Conservation (phyloP, 92 coral and sea anemone genomes). For the Desmophyllum pertusum region DNA sequence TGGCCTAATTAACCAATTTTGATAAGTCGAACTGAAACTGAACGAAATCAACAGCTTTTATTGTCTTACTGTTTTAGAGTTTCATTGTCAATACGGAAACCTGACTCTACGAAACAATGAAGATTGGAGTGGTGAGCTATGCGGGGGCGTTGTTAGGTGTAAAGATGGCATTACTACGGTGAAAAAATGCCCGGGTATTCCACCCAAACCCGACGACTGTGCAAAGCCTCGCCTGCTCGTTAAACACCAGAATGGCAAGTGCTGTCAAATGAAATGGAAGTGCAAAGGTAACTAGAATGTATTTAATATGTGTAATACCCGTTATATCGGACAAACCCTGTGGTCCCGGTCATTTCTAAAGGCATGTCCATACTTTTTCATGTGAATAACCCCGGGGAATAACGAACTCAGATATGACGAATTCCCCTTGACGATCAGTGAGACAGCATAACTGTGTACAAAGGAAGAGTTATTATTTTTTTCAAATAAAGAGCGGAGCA, state of each 20-base stretch:
- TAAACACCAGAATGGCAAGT: slow-evolving; percentile 67
- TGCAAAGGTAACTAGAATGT: slow-evolving; percentile 64
- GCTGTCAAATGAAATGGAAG: slow-evolving; percentile 83
- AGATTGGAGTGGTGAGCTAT: slow-evolving; percentile 84
- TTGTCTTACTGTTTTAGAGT: slow-evolving; percentile 42
- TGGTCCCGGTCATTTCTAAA: too few species aligned
- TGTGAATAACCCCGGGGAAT: too few species aligned
- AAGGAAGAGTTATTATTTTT: too few species aligned
- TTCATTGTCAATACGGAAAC: slow-evolving; percentile 79
- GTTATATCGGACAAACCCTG: too few species aligned
- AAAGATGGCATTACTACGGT: slow-evolving; percentile 67
- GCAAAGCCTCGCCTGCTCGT: slow-evolving; percentile 69
- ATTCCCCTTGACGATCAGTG: too few species aligned
- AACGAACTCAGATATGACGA: too few species aligned
- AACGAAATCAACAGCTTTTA: not conserved
- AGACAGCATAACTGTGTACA: too few species aligned
- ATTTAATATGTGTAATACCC: too few species aligned
- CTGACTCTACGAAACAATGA: slow-evolving; percentile 77
- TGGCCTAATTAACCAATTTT: too few species aligned
- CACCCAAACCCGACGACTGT: slow-evolving; percentile 78
- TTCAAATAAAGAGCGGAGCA: too few species aligned
- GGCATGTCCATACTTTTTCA: too few species aligned
- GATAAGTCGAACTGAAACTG: not conserved
- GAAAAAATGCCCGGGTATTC: slow-evolving; percentile 78
- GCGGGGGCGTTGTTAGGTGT: slow-evolving; percentile 84